phyloP scores from a whole-genome alignment of 2,113 vertebrate species.

The Microtus oregoni region DNA sequence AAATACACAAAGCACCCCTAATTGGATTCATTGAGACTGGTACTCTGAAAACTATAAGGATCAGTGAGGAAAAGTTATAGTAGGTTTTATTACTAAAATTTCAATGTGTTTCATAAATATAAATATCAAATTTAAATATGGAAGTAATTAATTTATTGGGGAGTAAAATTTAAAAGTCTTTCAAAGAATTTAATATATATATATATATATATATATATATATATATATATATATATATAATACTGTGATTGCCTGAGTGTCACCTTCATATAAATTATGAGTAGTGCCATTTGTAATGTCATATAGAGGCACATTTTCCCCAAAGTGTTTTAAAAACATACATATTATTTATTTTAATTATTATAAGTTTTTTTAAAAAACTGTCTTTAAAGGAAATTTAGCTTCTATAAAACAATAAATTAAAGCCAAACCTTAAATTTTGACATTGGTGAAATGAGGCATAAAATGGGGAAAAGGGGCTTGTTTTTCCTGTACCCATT shows the following conservation, averaged over 20 bases:
- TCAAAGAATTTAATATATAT: slow-evolving; percentile 21
- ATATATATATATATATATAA: neutral
- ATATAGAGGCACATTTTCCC: slow-evolving; percentile 50
- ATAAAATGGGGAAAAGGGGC: neutral
- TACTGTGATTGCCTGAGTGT: slow-evolving; percentile 37
- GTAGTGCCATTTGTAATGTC: slow-evolving; percentile 63
- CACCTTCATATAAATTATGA: slow-evolving; percentile 65
- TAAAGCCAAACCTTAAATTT: slow-evolving; percentile 46
- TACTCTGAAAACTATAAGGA: slow-evolving; percentile 67
- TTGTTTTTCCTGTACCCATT: slow-evolving; percentile 21
- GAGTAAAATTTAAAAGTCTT: slow-evolving; percentile 71
- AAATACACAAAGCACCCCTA: slow-evolving; percentile 54
- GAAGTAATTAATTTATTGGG: slow-evolving; percentile 68
- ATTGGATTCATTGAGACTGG: slow-evolving; percentile 57
- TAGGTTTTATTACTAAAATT: slow-evolving; percentile 37
- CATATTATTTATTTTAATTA: slow-evolving; percentile 68
- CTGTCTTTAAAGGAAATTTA: slow-evolving; percentile 10
- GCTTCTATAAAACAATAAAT: slow-evolving; percentile 59
- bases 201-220: neutral
- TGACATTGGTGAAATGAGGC: slow-evolving; percentile 68
- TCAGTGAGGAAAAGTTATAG: slow-evolving; percentile 38
- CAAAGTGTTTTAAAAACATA: slow-evolving; percentile 50
- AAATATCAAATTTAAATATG: slow-evolving; percentile 67
- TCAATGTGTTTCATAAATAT: slow-evolving; percentile 72
- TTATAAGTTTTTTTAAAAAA: slow-evolving; percentile 47